Percentiles rank a stretch among this genome's conserved stretches.
Evolutionary conservation across 2,888 invertebrate species (phyloP).

Genomic region (Caenorhabditis becei): DNA sequence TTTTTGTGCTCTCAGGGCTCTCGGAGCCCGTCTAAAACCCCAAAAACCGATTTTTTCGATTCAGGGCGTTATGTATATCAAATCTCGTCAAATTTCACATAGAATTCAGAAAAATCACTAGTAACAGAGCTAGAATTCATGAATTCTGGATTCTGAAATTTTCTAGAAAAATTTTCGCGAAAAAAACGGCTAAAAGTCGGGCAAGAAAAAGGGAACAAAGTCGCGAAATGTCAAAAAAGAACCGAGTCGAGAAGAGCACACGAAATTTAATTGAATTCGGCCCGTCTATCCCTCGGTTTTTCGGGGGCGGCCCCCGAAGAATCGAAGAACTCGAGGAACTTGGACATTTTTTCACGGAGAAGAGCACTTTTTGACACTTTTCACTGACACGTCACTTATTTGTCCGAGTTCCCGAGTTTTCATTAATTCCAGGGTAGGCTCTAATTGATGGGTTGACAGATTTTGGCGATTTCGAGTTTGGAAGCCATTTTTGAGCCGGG

Average conservation of each 20-base stretch:
- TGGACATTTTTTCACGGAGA: no score
- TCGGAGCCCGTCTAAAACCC: neutral
- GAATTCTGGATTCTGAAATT: neutral
- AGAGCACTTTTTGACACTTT: no score
- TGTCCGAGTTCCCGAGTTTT: neutral
- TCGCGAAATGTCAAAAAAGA: neutral
- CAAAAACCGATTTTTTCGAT: neutral
- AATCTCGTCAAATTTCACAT: neutral
- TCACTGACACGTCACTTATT: neutral
- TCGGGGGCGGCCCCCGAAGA: no score
- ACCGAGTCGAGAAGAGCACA: neutral
- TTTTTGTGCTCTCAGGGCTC: neutral
- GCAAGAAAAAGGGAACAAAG: neutral
- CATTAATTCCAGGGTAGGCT: neutral
- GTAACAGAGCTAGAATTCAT: neutral
- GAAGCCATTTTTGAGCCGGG: neutral
- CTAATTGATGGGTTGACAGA: neutral
- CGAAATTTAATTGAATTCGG: slow-evolving; percentile 6
- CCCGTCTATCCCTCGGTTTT: neutral
- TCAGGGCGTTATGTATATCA: neutral
- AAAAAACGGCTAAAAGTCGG: neutral
- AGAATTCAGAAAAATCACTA: neutral
- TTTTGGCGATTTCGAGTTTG: neutral
- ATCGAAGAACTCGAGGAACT: no score
- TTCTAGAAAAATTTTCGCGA: neutral